A percentile compares a stretch with the other conserved stretches of the same genome.
phyloP scores from a whole-genome alignment of 2,113 vertebrate species.

The Pao palembangensis region DNA sequence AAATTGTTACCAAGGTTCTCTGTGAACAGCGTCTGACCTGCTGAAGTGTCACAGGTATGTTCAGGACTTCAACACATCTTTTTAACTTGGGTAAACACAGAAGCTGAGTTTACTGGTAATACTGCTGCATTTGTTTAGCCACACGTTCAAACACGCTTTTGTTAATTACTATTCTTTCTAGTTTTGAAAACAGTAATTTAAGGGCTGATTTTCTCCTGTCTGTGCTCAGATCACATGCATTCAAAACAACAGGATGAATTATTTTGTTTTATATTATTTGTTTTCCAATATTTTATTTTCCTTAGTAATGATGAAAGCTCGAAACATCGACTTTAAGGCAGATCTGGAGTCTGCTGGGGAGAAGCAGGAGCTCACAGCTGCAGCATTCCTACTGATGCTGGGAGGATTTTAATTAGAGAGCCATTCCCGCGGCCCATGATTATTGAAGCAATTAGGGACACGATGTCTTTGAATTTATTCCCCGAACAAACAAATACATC shows the following conservation, averaged over 20 bases:
- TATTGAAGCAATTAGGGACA: conserved; percentile 52
- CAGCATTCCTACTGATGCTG: conserved; percentile 46
- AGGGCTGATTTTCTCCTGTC: no score
- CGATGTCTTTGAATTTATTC: conserved; percentile 46
- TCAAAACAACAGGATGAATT: conserved; percentile 21
- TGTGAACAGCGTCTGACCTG: no score
- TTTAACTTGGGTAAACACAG: no score
- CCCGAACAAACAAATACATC: conserved; percentile 31
- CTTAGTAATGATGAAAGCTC: conserved; percentile 44
- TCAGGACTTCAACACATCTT: no score
- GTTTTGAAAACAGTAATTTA: no score
- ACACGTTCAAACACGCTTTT: no score
- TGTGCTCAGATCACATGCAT: conserved; percentile 20
- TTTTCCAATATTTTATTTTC: conserved; percentile 25
- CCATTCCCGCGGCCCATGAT: conserved; percentile 62
- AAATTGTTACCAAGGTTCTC: no score
- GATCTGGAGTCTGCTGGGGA: conserved; percentile 22
- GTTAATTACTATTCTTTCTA: no score
- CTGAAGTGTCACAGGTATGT: no score
- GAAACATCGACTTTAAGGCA: conserved; percentile 35
- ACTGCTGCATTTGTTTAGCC: no score
- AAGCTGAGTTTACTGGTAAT: no score
- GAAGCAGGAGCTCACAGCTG: conserved; percentile 50
- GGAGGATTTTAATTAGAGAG: conserved; percentile 63
- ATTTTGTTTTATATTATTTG: conserved; percentile 20